These are phyloP conservation scores for Diloba caeruleocephala DNA, from an alignment of 2,888 invertebrate species.

Conservation along the genomic window DNA sequence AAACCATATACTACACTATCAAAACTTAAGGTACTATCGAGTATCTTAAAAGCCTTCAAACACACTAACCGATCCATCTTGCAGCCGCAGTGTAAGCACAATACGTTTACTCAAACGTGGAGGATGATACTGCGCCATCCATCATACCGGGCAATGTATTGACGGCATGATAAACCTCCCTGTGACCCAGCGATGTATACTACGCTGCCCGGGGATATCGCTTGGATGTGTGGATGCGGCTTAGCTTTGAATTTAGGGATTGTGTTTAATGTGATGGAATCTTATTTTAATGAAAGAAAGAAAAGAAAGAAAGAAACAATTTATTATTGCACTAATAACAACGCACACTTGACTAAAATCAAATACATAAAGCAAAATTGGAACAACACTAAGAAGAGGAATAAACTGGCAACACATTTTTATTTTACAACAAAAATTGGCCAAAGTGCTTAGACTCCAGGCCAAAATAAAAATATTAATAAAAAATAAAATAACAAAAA, in stretches of 20 bases:
- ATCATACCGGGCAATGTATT: constrained; percentile 53
- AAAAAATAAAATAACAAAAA: no score
- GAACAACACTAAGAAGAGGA: no score
- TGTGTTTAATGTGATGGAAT: constrained; percentile 53
- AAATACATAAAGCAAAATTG: no score
- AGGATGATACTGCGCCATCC: constrained; percentile 51
- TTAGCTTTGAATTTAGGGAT: constrained; percentile 39
- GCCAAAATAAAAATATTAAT: no score
- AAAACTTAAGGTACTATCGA: constrained; percentile 50
- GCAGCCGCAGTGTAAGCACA: constrained; percentile 46
- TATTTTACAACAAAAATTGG: no score
- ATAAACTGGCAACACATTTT: no score
- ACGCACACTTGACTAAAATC: no score
- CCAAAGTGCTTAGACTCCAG: no score
- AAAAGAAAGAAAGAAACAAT: no score
- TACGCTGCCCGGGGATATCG: constrained; percentile 28
- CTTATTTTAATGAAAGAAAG: no score
- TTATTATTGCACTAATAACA: no score
- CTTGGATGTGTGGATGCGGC: constrained; percentile 40
- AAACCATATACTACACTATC: constrained; percentile 25
- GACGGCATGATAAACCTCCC: constrained; percentile 58
- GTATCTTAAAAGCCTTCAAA: constrained; percentile 54
- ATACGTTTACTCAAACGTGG: constrained; percentile 55
- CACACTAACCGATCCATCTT: constrained; percentile 55
- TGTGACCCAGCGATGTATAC: constrained; percentile 51